Evolutionary conservation across 2,113 vertebrate genomes (phyloP).

Genomic region (Daboia siamensis): DNA sequence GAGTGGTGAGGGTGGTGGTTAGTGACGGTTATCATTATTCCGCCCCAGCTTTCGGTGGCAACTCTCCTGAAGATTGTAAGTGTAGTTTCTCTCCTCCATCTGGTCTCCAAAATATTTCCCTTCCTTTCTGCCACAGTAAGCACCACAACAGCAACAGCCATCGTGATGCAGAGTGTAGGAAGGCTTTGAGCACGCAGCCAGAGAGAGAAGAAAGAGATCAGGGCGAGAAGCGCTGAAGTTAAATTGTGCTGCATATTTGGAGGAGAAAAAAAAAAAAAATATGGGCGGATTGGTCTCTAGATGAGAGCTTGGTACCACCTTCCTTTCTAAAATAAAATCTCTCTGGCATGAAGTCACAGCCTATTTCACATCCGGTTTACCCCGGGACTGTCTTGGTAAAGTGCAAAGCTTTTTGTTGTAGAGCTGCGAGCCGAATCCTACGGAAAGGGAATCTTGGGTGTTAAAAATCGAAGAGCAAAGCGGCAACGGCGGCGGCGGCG

Average conservation of each 20-base stretch:
- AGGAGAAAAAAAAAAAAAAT: conserved; percentile 44
- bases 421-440: conserved; percentile 63
- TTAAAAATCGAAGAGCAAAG: conserved; percentile 62
- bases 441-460: conserved; percentile 65
- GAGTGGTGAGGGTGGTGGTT: background rate
- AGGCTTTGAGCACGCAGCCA: conserved; percentile 82
- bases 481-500: conserved; percentile 43
- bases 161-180: conserved; percentile 74
- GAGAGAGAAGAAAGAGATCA: conserved; percentile 82
- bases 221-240: conserved; percentile 84
- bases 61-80: conserved; percentile 39
- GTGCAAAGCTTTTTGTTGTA: conserved; percentile 76
- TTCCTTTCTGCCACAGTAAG: background rate
- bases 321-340: conserved; percentile 89
- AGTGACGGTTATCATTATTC: background rate
- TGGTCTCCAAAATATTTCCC: background rate
- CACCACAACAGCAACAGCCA: background rate
- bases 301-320: conserved; percentile 85
- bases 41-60: conserved; percentile 34
- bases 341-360: conserved; percentile 85
- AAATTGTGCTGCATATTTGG: conserved; percentile 88
- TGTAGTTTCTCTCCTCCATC: background rate
- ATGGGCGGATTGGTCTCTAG: conserved; percentile 88
- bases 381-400: conserved; percentile 80
- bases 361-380: conserved; percentile 87